These are phyloP conservation scores for Falco berigora DNA, from an alignment of 2,797 vertebrate genomes.

Conservation along the genomic window DNA sequence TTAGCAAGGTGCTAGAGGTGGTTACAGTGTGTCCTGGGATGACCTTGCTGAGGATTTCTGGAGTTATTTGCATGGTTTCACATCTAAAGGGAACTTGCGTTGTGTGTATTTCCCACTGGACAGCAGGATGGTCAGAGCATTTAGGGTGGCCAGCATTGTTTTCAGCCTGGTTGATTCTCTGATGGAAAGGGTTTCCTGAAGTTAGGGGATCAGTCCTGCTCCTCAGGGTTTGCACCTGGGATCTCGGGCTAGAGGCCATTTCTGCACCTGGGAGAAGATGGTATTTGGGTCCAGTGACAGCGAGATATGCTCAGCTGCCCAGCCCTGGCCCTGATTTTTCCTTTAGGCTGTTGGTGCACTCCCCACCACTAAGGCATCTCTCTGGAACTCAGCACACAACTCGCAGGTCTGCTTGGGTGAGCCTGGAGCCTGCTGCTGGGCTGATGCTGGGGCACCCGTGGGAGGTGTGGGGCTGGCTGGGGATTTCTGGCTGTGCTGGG, in stretches of 20 bases:
- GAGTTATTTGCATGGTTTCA: not conserved
- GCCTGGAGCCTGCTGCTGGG: not conserved
- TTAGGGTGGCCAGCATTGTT: rapidly evolving
- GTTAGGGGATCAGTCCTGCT: not conserved
- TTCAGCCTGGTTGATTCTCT: not conserved
- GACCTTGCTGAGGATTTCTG: not conserved
- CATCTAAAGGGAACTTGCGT: not conserved
- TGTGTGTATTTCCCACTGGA: not conserved
- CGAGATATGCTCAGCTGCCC: not conserved
- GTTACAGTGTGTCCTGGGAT: not conserved
- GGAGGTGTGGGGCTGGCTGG: not conserved
- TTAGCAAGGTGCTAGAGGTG: not conserved
- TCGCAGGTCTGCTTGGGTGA: not conserved
- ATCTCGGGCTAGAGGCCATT: not conserved
- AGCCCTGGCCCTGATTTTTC: not conserved
- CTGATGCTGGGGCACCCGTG: not conserved
- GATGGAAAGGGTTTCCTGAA: not conserved
- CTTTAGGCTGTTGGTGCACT: not conserved
- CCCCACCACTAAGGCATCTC: not conserved
- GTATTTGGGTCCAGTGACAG: not conserved
- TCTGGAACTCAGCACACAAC: not conserved
- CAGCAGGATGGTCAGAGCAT: not conserved
- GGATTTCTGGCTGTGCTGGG: not conserved
- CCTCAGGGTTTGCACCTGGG: not conserved
- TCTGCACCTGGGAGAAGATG: not conserved